These are phyloP conservation scores for Oriolus oriolus DNA, from an alignment of 2,113 vertebrate species.

Conservation along the genomic window DNA sequence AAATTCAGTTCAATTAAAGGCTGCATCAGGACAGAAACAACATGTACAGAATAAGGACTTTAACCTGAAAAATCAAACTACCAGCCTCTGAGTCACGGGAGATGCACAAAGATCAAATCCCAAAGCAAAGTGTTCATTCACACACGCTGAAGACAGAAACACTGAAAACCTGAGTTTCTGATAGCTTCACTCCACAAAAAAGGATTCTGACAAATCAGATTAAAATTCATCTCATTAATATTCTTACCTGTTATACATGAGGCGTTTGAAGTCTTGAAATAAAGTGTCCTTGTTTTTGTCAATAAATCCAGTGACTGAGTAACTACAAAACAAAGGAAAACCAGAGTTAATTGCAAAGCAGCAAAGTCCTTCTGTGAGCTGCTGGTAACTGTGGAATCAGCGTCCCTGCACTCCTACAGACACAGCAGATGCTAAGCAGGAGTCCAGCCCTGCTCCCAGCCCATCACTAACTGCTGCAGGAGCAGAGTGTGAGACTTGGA, in stretches of 20 bases:
- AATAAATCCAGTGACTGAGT: constrained; percentile 93
- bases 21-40: neutral
- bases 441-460: neutral
- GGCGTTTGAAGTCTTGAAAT: constrained; percentile 98
- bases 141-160: neutral
- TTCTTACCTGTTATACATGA: constrained; percentile 95
- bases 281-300: constrained; percentile 99
- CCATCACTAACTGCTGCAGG: neutral
- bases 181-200: neutral
- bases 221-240: neutral
- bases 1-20: neutral
- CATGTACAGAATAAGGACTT: neutral
- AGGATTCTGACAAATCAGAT: neutral
- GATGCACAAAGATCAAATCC: neutral
- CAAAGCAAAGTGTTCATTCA: neutral
- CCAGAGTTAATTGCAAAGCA: neutral
- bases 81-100: fast-evolving
- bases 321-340: constrained; percentile 67
- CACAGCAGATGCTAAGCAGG: neutral
- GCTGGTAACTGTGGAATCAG: neutral
- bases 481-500: neutral
- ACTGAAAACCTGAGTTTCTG: neutral
- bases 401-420: neutral
- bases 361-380: neutral
- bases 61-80: neutral